These are phyloP conservation scores for Eupithecia exiguata DNA, from an alignment of 2,888 invertebrate genomes.

Conservation along the genomic window DNA sequence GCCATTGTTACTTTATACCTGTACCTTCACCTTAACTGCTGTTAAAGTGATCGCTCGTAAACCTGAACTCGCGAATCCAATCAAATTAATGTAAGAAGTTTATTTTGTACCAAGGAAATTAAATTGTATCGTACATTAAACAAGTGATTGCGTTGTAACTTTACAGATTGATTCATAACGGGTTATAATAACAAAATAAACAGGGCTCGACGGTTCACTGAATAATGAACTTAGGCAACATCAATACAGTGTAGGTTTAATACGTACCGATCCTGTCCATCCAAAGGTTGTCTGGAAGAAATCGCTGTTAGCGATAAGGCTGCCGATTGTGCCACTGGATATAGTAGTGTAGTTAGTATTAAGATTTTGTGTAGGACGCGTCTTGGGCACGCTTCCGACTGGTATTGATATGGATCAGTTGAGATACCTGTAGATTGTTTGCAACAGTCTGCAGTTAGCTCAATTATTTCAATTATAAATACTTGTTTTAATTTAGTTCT, in stretches of 20 bases:
- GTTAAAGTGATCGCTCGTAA: slow-evolving; percentile 65
- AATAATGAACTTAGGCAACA: not conserved
- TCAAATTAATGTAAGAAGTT: slow-evolving; percentile 60
- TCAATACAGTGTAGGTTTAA: not conserved
- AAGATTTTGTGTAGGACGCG: too few species aligned
- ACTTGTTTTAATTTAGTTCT: too few species aligned
- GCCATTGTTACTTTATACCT: not conserved
- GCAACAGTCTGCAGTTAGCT: too few species aligned
- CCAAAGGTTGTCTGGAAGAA: too few species aligned
- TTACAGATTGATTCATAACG: slow-evolving; percentile 20
- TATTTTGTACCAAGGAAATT: slow-evolving; percentile 55
- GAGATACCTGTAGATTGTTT: too few species aligned
- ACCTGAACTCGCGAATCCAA: slow-evolving; percentile 63
- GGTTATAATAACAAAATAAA: not conserved
- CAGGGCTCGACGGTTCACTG: not conserved
- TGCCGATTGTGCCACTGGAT: too few species aligned
- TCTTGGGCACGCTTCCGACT: too few species aligned
- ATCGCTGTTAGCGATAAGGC: too few species aligned
- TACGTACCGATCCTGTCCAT: too few species aligned
- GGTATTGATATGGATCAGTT: too few species aligned
- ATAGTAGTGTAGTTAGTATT: too few species aligned
- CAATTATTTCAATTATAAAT: too few species aligned
- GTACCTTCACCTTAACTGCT: slow-evolving; percentile 48
- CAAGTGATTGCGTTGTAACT: slow-evolving; percentile 13
- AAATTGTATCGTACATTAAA: slow-evolving; percentile 43